A percentile compares a stretch with the other conserved stretches of the same genome.
Evolutionary conservation across 2,113 vertebrate genomes (phyloP).

Genomic region (Etheostoma cragini): DNA sequence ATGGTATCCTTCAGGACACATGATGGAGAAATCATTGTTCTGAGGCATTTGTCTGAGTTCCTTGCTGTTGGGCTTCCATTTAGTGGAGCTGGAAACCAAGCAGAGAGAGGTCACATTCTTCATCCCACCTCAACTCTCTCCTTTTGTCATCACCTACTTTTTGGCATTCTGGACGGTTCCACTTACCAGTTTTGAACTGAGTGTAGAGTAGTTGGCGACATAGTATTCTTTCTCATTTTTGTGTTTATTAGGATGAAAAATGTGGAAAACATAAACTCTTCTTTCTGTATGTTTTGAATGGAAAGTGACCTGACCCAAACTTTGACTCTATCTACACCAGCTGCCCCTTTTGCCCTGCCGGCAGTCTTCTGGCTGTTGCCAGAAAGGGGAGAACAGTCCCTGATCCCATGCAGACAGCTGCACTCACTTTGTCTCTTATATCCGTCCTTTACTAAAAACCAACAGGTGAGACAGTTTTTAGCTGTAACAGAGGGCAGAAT

Average conservation of each 20-base stretch:
- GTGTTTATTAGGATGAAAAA: neutral
- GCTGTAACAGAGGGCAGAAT: neutral
- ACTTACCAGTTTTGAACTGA: neutral
- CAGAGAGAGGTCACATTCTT: conserved; percentile 42
- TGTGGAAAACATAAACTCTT: neutral
- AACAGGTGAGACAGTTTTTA: conserved; percentile 1
- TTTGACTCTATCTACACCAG: conserved; percentile 18
- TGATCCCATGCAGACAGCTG: conserved; percentile 74
- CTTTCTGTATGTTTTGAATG: neutral
- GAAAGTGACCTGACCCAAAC: conserved; percentile 47
- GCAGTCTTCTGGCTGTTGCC: conserved; percentile 40
- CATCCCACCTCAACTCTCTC: neutral
- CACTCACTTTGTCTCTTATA: conserved; percentile 42
- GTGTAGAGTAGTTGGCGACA: neutral
- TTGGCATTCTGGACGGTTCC: neutral
- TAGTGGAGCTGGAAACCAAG: conserved; percentile 28
- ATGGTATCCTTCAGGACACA: neutral
- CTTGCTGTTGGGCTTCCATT: conserved; percentile 12
- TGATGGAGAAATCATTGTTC: conserved; percentile 29
- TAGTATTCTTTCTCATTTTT: neutral
- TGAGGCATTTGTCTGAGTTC: conserved; percentile 53
- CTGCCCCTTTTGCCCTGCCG: neutral
- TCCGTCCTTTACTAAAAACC: conserved; percentile 32
- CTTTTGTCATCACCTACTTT: conserved; percentile 6
- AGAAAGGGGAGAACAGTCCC: conserved; percentile 17